phyloP scores from a whole-genome alignment of 1,140 invertebrate species.

The Brachionus plicatilis region DNA sequence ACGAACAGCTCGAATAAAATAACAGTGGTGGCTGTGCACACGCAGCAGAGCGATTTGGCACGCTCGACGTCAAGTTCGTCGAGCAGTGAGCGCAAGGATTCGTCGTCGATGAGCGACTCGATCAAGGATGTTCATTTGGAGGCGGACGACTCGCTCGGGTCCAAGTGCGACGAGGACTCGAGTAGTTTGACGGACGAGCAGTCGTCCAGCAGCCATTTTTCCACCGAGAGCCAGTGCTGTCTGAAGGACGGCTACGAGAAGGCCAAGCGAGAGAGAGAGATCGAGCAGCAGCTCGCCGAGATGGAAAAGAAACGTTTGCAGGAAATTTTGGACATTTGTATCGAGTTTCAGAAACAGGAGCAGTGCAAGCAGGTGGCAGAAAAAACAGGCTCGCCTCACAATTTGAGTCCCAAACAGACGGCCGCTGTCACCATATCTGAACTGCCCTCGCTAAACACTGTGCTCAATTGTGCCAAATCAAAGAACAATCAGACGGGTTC shows the following conservation, averaged over 20 bases:
- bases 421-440: neutral
- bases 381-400: neutral
- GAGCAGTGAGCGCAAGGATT: neutral
- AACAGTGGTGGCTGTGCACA: neutral
- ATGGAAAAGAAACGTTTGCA: slow-evolving; percentile 39
- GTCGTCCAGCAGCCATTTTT: neutral
- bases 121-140: neutral
- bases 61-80: neutral
- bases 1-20: neutral
- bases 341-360: slow-evolving; percentile 34
- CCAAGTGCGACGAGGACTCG: neutral
- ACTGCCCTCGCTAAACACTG: neutral
- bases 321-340: slow-evolving; percentile 34
- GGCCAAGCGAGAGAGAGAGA: slow-evolving; percentile 14
- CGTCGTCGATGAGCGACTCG: neutral
- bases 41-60: neutral
- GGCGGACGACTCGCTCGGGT: neutral
- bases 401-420: neutral
- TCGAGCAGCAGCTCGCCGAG: slow-evolving; percentile 20
- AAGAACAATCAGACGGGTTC: neutral
- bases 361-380: neutral
- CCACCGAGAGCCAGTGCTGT: neutral
- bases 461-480: neutral
- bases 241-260: slow-evolving; percentile 11
- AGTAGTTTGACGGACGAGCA: neutral